Evolutionary conservation across 2,888 invertebrate species (phyloP), one percentile per base, ranked within the genome.

Genomic region (Platycheirus rosarum): DNA sequence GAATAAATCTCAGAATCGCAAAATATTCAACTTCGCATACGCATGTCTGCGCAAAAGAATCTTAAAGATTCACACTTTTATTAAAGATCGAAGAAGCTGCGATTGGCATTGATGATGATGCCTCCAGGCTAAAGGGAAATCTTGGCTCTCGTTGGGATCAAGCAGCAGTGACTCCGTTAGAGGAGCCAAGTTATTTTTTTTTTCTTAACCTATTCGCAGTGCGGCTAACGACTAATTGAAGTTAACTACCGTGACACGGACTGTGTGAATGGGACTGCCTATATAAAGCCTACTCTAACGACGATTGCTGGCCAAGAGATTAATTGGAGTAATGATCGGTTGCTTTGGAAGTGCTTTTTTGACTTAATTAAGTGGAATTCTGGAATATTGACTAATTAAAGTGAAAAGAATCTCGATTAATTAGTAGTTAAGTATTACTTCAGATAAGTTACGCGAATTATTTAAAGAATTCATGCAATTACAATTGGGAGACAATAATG

Each of bases 261-360:
- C 55, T 77, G 71, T 77, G 76, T 71, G 71, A 76, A 76, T 65
- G 48, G 16, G 76, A 55, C 70, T 76, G 11, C 42, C 55, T 42
- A 37, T 20, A 40, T 8, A 55, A 29, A 32, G 29, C 29, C 8
- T 49, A 2, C n/a, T n/a, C n/a, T 37, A 35, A 35, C 2, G 8
- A 8, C 8, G 26, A 26, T n/a, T 55, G 23, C 55, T 40, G 63
- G 65, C 55, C 63, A 76, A 53, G 63, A 63, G 71, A 71, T 65
- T 76, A 71, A 76, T 76, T 57, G 49, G 71, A 71, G 62, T 76
- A 63, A 71, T 70, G 75, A 75, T 60, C 51, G 51, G 68, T 75
- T 60, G 60, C 51, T 55, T 51, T 63, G 23, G 37, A n/a, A 37
- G 20, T 20, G 14, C 13, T 62, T 55, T 49, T 37, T 63, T 53